Conservation (phyloP, 2,888 invertebrate genomes). For the Plusia festucae region DNA sequence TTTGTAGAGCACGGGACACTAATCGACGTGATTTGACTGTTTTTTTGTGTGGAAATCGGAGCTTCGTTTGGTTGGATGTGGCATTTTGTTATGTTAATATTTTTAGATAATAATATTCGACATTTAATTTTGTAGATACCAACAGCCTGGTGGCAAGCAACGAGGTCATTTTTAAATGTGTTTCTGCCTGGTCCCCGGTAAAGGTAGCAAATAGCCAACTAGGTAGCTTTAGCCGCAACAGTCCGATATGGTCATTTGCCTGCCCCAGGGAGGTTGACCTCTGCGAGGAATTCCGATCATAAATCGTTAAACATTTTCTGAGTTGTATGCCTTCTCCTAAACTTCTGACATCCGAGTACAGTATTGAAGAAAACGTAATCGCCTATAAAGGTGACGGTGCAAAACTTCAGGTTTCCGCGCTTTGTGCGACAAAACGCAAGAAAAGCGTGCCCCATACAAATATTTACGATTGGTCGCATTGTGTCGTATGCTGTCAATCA, state of each 20-base stretch:
- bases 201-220: no score
- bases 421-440: conserved; percentile 71
- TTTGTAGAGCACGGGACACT: conserved; percentile 84
- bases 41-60: conserved; percentile 69
- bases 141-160: no score
- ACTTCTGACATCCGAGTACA: conserved; percentile 55
- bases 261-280: no score
- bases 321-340: conserved; percentile 58
- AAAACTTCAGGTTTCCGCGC: conserved; percentile 73
- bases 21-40: conserved; percentile 87
- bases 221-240: no score
- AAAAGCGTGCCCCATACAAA: conserved; percentile 57
- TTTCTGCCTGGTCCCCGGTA: no score
- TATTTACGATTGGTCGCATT: conserved; percentile 64
- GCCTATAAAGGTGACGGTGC: conserved; percentile 85
- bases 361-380: conserved; percentile 88
- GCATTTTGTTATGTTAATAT: conserved; percentile 18
- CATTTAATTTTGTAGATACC: no score
- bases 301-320: no score
- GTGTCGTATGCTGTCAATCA: conserved; percentile 58
- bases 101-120: background rate
- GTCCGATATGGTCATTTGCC: no score
- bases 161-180: no score
- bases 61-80: conserved; percentile 56
- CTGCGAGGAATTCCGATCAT: no score